These are phyloP conservation scores for Chlorops oryzae DNA, from an alignment of 1,140 invertebrate species.

Conservation along the genomic window DNA sequence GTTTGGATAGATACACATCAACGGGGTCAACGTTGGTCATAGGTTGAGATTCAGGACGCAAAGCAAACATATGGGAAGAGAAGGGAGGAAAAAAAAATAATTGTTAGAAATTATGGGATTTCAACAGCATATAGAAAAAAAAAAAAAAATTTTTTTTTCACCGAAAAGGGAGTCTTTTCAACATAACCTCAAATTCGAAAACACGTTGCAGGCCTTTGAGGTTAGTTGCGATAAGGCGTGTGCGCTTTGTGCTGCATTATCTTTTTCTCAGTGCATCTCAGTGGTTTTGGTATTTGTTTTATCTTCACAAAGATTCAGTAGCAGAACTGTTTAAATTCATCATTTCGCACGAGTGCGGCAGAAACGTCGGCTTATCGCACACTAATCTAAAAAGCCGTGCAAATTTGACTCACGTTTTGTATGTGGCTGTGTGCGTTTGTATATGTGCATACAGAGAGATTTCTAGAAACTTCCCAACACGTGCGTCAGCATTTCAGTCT, in stretches of 20 bases:
- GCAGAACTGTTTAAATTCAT: slow-evolving; percentile 46
- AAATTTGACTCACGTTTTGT: slow-evolving; percentile 21
- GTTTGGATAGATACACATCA: slow-evolving; percentile 7
- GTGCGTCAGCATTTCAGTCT: not conserved
- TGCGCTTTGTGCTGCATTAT: no score
- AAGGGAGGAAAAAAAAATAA: slow-evolving; percentile 29
- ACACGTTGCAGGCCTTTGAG: no score
- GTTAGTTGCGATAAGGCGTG: no score
- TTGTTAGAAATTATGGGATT: slow-evolving; percentile 41
- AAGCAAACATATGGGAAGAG: not conserved
- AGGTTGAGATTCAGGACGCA: no score
- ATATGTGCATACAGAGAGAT: slow-evolving; percentile 16
- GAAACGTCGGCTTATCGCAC: slow-evolving; percentile 10
- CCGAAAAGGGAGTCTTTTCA: not conserved
- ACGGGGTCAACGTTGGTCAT: not conserved
- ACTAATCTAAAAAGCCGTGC: slow-evolving; percentile 31
- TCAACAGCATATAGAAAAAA: slow-evolving; percentile 21
- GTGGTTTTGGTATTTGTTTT: slow-evolving; percentile 45
- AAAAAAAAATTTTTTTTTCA: slow-evolving; percentile 15
- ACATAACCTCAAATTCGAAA: slow-evolving; percentile 4
- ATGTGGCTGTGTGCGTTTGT: slow-evolving; percentile 17
- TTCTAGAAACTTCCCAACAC: slow-evolving; percentile 22
- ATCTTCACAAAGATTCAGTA: slow-evolving; percentile 45
- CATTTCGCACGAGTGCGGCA: slow-evolving; percentile 20
- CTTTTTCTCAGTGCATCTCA: slow-evolving; percentile 31